Evolutionary conservation across 2,888 invertebrate genomes (phyloP), one percentile per base, ranked within the genome.

Genomic region (Margaritifera margaritifera): DNA sequence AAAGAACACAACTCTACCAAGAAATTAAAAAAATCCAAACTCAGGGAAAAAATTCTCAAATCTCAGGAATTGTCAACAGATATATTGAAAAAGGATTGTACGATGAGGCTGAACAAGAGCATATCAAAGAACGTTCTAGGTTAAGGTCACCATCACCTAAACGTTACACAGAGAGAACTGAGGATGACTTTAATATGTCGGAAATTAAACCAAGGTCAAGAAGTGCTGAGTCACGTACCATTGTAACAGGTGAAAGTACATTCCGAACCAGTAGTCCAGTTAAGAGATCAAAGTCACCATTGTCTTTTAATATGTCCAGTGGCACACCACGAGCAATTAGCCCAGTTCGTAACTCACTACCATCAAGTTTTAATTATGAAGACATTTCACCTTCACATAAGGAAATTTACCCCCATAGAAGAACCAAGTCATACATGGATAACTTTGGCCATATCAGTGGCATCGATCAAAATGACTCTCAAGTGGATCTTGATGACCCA

Each of bases 391-490:
- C 79, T 19, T 25, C 68, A 19, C 68, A 78, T 19, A 70, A 73
- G 68, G 84, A 84, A 69, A 85, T 84, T 22, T 85, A 84, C 64
- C 85, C 85, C 22, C 85, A 85, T 70, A 73, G 84, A 58, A 81
- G 80, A 57, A 75, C 78, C 58, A 74, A 75, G 50, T 78, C 81
- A 4, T 81, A 79, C 68, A 63, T 74, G 20, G 62, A 74, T 61
- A 78, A 78, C 56, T 81, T 75, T 63, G 74, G 78, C n/a, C 56
- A 63, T 25, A 63, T 72, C 24, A 58, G 63, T 50, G 72, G 64
- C 53, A 58, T 57, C 22, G 75, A 72, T 61, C 72, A 72, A 15
- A 66, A 70, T 22, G n/a, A 65, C 18, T 67, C 75, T 24, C 68
- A 68, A 24, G 66, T 80, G 27, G 78, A 78, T 64, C 57, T 74